Percentiles rank a stretch among this genome's conserved stretches.
Conservation (phyloP, 2,797 vertebrate genomes). For the Poecile montanus region DNA sequence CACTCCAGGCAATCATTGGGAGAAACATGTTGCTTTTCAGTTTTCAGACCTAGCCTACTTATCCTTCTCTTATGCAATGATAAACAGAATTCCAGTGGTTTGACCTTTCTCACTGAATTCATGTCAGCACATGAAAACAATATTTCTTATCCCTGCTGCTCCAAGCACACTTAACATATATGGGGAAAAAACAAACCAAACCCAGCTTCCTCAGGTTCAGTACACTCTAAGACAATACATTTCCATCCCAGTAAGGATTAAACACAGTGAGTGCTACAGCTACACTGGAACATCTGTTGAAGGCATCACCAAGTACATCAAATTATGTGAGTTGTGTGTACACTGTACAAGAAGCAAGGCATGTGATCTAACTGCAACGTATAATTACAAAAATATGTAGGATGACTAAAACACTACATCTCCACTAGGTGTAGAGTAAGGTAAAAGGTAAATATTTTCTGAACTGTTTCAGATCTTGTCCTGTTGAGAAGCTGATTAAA, state of each 20-base stretch:
- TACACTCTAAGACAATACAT: background rate
- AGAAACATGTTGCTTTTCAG: slow-evolving; percentile 8
- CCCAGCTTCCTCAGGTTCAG: background rate
- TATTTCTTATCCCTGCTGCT: slow-evolving; percentile 33
- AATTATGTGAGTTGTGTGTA: background rate
- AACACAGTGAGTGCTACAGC: background rate
- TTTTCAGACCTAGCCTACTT: slow-evolving; percentile 2
- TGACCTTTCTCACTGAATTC: slow-evolving; percentile 55
- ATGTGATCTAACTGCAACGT: background rate
- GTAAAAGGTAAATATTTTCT: background rate
- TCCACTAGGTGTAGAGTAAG: background rate
- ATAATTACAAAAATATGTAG: background rate
- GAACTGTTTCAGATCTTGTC: background rate
- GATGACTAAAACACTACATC: background rate
- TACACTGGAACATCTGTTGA: background rate
- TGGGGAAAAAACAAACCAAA: background rate
- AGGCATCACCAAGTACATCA: background rate
- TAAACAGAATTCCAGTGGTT: slow-evolving; percentile 55
- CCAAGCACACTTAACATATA: background rate
- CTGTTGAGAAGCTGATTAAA: slow-evolving; percentile 1
- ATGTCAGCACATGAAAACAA: slow-evolving; percentile 14
- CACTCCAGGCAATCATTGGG: background rate
- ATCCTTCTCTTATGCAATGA: slow-evolving; percentile 10
- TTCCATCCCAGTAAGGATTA: background rate
- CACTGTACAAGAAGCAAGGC: background rate